Evolutionary conservation across 2,888 invertebrate genomes (phyloP), one percentile per base, ranked within the genome.

Genomic region (Hybos culiciformis): DNA sequence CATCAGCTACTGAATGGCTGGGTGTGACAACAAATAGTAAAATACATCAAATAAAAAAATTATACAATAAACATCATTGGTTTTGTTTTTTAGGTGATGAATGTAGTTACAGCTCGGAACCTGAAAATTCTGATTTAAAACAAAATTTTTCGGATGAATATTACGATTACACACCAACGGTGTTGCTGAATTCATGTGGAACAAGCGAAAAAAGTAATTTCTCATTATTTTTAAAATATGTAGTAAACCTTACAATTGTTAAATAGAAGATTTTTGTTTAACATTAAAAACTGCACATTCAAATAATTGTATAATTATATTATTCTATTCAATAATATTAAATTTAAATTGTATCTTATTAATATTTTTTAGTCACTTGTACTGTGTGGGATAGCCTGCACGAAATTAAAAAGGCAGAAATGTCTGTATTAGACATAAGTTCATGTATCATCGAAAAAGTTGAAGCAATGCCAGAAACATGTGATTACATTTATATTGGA

Each of bases 381-480:
- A 88, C 91, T 39, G 83, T 96, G 68, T 96, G 94, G 93, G 90
- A 92, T 59, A 77, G 79, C 23, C n/a, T n/a, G n/a, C 78, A 83
- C 7, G 90, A 92, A 48, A 80, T 86, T 19, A 85, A 92, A 57
- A 93, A 94, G 61, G 87, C 90, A 0, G 91, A 94, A 63, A 71
- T 96, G 50, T 90, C 92, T 0, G 91, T 92, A 4, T 72, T 96
- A 46, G 94, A 96, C 66, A 93, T 96, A 55, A 91, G 91, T 59
- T 91, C 91, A 55, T 83, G 83, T 49, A 93, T 96, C 56, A 93
- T 94, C 50, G 83, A 85, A 51, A 80, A 86, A 53, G 93, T 93
- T 4, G 93, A 93, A 54, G 73, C 76, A 17, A 78, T 82, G 69
- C 78, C 81, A 2, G 82, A 85, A 59, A 78, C 78, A 51, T 76